Conservation (phyloP, 2,888 invertebrate genomes). For the Drosophila anomelani region DNA sequence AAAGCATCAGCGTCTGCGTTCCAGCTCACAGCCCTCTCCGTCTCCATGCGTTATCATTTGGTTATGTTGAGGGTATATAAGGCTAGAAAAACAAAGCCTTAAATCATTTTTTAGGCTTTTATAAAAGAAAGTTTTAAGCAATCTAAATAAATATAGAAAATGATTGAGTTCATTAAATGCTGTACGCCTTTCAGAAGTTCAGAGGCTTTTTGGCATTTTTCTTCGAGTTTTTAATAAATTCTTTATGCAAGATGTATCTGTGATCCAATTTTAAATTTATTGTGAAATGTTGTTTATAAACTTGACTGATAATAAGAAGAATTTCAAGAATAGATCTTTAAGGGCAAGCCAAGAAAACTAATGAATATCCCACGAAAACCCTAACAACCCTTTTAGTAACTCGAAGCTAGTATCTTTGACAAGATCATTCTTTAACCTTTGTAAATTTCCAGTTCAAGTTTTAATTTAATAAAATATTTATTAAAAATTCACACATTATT, state of each 20-base stretch:
- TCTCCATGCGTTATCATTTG: constrained; percentile 18
- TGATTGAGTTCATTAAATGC: too few relatives aligned
- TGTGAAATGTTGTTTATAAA: not conserved
- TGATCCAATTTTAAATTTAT: not conserved
- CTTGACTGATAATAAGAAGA: not conserved
- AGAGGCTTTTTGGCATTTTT: not conserved
- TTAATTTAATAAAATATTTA: too few relatives aligned
- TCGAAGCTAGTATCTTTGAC: not conserved
- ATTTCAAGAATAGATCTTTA: not conserved
- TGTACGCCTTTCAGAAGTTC: not conserved
- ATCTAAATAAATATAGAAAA: not conserved
- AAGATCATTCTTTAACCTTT: not conserved
- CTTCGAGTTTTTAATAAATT: not conserved
- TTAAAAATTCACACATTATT: too few relatives aligned
- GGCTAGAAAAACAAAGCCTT: not conserved
- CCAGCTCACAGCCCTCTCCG: constrained; percentile 42
- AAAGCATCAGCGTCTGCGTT: constrained; percentile 55
- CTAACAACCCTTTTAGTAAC: not conserved
- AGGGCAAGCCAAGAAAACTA: not conserved
- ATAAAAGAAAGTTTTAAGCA: too few relatives aligned
- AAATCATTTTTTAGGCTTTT: not conserved
- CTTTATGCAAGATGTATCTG: not conserved
- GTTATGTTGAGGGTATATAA: constrained; percentile 4
- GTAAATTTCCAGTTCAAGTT: not conserved
- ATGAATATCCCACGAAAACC: not conserved